A percentile compares a stretch with the other conserved stretches of the same genome.
These are phyloP conservation scores for Lynx canadensis DNA, from an alignment of 2,113 vertebrate genomes.

Conservation along the genomic window DNA sequence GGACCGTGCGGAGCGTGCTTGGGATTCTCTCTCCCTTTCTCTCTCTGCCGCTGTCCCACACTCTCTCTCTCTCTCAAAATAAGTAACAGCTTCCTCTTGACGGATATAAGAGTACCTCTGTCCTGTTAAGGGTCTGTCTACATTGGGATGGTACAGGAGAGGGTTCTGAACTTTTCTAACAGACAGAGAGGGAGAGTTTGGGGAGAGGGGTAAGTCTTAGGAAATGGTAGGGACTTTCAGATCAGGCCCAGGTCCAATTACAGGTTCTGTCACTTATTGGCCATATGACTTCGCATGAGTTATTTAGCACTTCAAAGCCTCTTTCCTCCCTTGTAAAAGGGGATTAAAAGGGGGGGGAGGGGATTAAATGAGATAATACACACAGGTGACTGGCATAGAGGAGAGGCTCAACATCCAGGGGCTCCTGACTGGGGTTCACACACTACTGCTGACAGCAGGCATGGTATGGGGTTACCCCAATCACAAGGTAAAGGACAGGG, in stretches of 20 bases:
- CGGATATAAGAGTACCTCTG: not conserved
- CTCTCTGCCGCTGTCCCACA: no score
- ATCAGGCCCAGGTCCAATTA: not conserved
- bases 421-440: no score
- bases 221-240: not conserved
- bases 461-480: accelerated
- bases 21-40: no score
- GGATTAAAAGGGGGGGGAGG: not conserved
- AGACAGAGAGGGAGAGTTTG: not conserved
- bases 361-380: not conserved
- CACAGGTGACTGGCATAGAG: not conserved
- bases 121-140: no score
- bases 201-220: no score
- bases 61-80: no score
- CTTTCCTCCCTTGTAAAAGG: not conserved
- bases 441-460: accelerated
- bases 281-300: not conserved
- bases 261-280: not conserved
- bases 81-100: not conserved
- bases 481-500: not conserved
- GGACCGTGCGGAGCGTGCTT: no score
- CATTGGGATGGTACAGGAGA: not conserved
- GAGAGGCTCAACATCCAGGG: not conserved
- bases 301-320: not conserved
- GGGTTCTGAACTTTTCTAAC: not conserved